Percentiles rank a stretch among this genome's conserved stretches.
These are phyloP conservation scores for Motacilla tschutschensis DNA, from an alignment of 2,113 vertebrate genomes.

Conservation along the genomic window DNA sequence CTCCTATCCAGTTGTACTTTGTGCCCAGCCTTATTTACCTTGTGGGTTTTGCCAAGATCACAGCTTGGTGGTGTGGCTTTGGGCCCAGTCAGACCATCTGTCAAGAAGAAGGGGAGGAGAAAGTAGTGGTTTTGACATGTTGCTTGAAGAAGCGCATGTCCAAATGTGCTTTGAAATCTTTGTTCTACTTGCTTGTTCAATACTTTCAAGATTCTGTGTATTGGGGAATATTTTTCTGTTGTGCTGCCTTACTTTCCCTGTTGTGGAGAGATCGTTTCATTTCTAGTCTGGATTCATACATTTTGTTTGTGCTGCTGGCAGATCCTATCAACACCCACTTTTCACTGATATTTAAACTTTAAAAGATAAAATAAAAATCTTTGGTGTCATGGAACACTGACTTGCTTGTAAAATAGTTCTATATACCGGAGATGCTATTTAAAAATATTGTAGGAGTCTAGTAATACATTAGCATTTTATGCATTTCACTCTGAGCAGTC, in stretches of 20 bases:
- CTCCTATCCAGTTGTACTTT: conserved; percentile 23
- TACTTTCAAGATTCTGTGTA: not conserved
- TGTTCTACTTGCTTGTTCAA: not conserved
- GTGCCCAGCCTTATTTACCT: conserved; percentile 46
- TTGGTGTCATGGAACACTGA: conserved; percentile 46
- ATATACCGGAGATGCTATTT: conserved; percentile 38
- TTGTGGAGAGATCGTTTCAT: not conserved
- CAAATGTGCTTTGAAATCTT: conserved; percentile 33
- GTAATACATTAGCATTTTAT: conserved; percentile 57
- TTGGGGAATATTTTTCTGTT: not conserved
- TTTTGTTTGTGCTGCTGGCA: conserved; percentile 66
- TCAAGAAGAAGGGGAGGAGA: conserved; percentile 29
- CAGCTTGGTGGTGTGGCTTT: conserved; percentile 42
- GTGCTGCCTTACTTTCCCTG: not conserved
- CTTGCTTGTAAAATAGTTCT: conserved; percentile 52
- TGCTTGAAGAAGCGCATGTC: conserved; percentile 9
- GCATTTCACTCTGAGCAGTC: conserved; percentile 6
- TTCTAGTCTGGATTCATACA: conserved; percentile 20
- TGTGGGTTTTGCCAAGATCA: conserved; percentile 51
- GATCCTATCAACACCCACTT: conserved; percentile 60
- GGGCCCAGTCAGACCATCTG: conserved; percentile 35
- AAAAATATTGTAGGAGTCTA: conserved; percentile 64
- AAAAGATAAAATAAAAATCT: conserved; percentile 49
- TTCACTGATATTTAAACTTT: conserved; percentile 46
- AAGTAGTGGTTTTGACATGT: conserved; percentile 8